A percentile compares a stretch with the other conserved stretches of the same genome.
Evolutionary conservation across 23 tunicate species (phyloP).

Genomic region (Diplosoma virens): DNA sequence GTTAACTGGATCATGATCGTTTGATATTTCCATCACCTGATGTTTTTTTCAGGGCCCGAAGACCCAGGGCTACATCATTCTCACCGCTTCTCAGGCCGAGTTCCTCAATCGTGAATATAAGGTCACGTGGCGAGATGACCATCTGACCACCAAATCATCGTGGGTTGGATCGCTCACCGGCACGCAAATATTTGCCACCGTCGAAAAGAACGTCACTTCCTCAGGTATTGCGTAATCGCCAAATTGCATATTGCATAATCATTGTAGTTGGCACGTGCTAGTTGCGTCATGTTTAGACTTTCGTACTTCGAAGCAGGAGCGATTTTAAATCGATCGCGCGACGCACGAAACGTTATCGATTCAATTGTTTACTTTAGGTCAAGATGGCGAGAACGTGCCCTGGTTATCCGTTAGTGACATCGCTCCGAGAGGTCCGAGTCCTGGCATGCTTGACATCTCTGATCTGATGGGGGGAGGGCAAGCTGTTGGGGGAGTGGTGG

Average conservation of each 20-base stretch:
- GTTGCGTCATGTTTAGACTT: too few relatives aligned
- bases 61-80: slow-evolving; percentile 91
- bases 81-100: slow-evolving; percentile 90
- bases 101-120: slow-evolving; percentile 76
- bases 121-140: slow-evolving; percentile 86
- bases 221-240: slow-evolving; percentile 33
- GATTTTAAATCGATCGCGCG: too few relatives aligned
- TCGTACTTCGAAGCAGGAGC: too few relatives aligned
- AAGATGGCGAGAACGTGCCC: slow-evolving; percentile 86
- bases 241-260: too few relatives aligned
- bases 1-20: too few relatives aligned
- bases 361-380: slow-evolving; percentile 18
- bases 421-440: slow-evolving; percentile 90
- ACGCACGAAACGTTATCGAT: too few relatives aligned
- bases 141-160: slow-evolving; percentile 79
- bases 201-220: slow-evolving; percentile 63
- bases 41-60: slow-evolving; percentile 79
- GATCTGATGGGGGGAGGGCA: slow-evolving; percentile 90
- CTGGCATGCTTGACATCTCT: slow-evolving; percentile 88
- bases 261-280: too few relatives aligned
- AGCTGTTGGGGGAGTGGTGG: slow-evolving; percentile 95
- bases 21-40: too few relatives aligned
- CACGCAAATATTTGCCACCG: slow-evolving; percentile 93
- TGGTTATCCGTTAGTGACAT: slow-evolving; percentile 89
- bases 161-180: slow-evolving; percentile 80